A percentile compares a stretch with the other conserved stretches of the same genome.
Conservation (phyloP, 2,888 invertebrate species). For the Meteorus cinctellus region DNA sequence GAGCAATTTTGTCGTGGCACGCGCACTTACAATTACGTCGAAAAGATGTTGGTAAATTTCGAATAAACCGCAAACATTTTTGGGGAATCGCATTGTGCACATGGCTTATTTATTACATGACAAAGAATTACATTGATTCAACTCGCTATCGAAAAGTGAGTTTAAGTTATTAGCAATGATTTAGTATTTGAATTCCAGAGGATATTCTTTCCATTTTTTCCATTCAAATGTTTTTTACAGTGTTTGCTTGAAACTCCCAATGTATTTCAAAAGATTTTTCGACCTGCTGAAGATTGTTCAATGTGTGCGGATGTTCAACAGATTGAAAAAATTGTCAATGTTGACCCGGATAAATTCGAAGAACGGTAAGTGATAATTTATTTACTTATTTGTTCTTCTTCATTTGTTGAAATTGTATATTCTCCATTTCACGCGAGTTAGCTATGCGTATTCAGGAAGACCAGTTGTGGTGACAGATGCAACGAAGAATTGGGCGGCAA, state of each 20-base stretch:
- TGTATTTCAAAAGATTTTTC: constrained; percentile 74
- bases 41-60: constrained; percentile 36
- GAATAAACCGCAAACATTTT: constrained; percentile 48
- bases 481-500: constrained; percentile 86
- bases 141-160: constrained; percentile 46
- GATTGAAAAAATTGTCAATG: constrained; percentile 80
- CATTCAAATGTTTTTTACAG: constrained; percentile 50
- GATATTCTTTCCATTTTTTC: neutral
- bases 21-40: constrained; percentile 50
- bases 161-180: neutral
- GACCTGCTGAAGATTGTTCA: constrained; percentile 87
- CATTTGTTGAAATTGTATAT: neutral
- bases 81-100: constrained; percentile 51
- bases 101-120: constrained; percentile 51
- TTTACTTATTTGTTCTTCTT: constrained; percentile 28
- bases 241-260: constrained; percentile 63
- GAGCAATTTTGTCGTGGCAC: constrained; percentile 50
- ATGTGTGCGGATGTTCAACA: constrained; percentile 81
- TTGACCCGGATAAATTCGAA: constrained; percentile 83
- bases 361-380: constrained; percentile 74
- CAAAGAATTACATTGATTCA: constrained; percentile 48
- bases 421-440: constrained; percentile 51
- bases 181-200: neutral
- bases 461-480: constrained; percentile 93
- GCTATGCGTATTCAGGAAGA: constrained; percentile 82